A percentile compares a stretch with the other conserved stretches of the same genome.
Conservation (phyloP, 2,113 vertebrate genomes). For the Tragelaphus scriptus region DNA sequence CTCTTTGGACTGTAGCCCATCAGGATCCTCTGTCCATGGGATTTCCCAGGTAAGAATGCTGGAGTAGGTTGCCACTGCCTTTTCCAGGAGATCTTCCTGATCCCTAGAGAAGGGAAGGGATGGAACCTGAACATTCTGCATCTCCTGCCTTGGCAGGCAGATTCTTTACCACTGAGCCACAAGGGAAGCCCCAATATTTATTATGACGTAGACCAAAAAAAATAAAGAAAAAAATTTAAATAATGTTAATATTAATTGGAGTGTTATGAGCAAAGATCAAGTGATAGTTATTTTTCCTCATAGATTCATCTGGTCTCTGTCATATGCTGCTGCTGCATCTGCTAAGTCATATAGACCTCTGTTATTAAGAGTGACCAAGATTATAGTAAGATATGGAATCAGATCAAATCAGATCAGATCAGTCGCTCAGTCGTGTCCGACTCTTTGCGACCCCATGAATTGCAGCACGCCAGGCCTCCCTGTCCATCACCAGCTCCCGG, state of each 20-base stretch:
- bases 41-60: neutral
- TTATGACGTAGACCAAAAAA: neutral
- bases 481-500: too few relatives aligned
- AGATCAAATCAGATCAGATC: too few relatives aligned
- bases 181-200: neutral
- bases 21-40: neutral
- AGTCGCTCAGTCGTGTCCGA: too few relatives aligned
- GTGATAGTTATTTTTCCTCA: neutral
- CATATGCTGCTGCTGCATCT: neutral
- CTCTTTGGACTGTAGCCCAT: neutral
- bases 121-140: neutral
- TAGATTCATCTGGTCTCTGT: neutral
- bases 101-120: neutral
- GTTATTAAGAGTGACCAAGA: neutral
- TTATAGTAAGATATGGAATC: neutral
- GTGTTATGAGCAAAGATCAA: neutral
- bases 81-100: neutral
- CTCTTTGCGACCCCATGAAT: too few relatives aligned
- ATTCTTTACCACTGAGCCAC: neutral
- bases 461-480: too few relatives aligned
- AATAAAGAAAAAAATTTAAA: neutral
- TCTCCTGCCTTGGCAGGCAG: neutral
- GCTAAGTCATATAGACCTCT: neutral
- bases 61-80: neutral
- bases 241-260: neutral